Base-by-base conservation (phyloP, 2,888 invertebrate species). In the Eupeodes luniger region DNA sequence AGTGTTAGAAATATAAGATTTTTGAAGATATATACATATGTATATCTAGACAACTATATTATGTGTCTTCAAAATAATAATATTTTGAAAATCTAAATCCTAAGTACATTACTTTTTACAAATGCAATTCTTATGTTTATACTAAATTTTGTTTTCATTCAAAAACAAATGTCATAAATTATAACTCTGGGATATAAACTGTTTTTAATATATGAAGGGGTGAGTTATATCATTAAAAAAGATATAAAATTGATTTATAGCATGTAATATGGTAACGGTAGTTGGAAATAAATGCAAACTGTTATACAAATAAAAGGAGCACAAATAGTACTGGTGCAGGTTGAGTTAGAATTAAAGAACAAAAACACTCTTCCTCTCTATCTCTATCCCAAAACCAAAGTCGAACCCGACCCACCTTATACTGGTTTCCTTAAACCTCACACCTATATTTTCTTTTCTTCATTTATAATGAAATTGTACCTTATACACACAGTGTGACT, bases 261-360 rank as follows among this genome's bases (percentile, higher is more conserved):
- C 81, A 72, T 84, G 77, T 84, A 81, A 81, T 84, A 84, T 80
- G 79, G 80, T 72, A 70, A 80, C 80, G 76, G 76, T 84, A 84
- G 84, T 81, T 81, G 84, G 84, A 88, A 77, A 88, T 88, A 88
- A 88, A 84, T 74, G 84, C 84, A 85, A 88, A 88, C 80, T 88
- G 84, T 84, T 84, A 77, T 81, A 77, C 84, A 72, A 82, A 75
- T 64, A 44, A 66, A 70, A 66, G 61, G 72, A 84, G 61, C 59
- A 44, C 70, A 76, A 57, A 77, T 80, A 84, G 77, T 84, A 72
- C 57, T 74, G 27, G 27, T n/a, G 47, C 16, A 14, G 51, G 51
- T n/a, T 51, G 34, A 49, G 53, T 19, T 19, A 49, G 67, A 47
- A 47, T 67, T 67, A 66, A 49, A 66, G 27, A 47, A 66, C 27